These are phyloP conservation scores for Globicephala melas DNA, from an alignment of 2,113 vertebrate genomes.

Conservation along the genomic window DNA sequence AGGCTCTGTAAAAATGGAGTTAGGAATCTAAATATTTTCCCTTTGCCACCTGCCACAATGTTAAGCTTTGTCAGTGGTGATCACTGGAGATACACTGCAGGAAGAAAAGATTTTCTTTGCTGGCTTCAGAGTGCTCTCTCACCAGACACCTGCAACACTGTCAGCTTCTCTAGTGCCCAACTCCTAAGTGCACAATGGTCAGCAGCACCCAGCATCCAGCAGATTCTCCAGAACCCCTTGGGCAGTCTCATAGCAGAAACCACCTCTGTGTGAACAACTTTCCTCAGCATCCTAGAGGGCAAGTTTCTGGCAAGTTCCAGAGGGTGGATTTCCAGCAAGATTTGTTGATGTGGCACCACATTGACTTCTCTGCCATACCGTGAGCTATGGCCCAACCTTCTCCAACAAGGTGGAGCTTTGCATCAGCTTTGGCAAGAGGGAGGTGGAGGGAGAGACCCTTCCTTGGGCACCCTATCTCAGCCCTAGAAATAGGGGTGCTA, in stretches of 20 bases:
- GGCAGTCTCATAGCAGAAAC: neutral
- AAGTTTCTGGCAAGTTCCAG: neutral
- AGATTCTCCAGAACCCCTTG: neutral
- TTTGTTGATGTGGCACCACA: neutral
- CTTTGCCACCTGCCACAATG: neutral
- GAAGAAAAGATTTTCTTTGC: neutral
- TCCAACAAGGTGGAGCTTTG: too few species aligned
- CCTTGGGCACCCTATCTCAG: neutral
- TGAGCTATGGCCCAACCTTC: neutral
- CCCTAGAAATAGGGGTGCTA: neutral
- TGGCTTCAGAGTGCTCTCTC: neutral
- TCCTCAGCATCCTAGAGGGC: neutral
- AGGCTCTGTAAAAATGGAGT: neutral
- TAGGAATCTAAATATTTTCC: neutral
- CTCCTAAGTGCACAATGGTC: neutral
- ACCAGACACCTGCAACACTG: neutral
- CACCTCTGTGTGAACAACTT: neutral
- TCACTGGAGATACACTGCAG: neutral
- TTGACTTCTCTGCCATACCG: neutral
- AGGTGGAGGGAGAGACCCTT: neutral
- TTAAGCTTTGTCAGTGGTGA: neutral
- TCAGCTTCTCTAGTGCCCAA: neutral
- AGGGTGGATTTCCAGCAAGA: neutral
- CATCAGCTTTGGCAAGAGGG: neutral
- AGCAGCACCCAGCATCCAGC: neutral